Conservation (phyloP, 2,797 vertebrate species). For the Astyanax mexicanus region DNA sequence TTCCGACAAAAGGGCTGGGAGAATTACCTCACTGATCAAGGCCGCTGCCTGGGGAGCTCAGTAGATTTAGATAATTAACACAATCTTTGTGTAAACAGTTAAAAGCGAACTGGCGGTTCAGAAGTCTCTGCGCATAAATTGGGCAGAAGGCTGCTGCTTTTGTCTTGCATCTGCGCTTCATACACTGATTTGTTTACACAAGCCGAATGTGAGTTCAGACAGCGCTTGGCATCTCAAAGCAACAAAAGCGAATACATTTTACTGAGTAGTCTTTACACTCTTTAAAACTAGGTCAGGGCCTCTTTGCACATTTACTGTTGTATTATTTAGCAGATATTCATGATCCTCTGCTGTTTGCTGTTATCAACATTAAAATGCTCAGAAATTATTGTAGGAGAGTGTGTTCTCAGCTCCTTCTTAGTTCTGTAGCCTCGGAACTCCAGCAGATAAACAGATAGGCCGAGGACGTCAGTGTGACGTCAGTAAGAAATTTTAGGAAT, state of each 20-base stretch:
- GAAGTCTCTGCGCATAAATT: slow-evolving; percentile 27
- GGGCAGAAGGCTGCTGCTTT: not conserved
- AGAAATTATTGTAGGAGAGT: not conserved
- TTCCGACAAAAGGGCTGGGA: slow-evolving; percentile 65
- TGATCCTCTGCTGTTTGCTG: not conserved
- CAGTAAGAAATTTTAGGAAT: no score
- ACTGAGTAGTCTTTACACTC: slow-evolving; percentile 18
- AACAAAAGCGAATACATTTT: not conserved
- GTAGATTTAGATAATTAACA: slow-evolving; percentile 58
- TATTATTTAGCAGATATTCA: slow-evolving; percentile 23
- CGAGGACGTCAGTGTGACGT: no score
- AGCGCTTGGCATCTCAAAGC: slow-evolving; percentile 10
- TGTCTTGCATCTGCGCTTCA: not conserved
- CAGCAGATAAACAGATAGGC: no score
- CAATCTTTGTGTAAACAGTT: slow-evolving; percentile 48
- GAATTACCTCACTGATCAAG: slow-evolving; percentile 55
- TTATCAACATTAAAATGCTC: not conserved
- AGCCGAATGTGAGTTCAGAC: not conserved
- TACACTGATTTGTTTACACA: slow-evolving; percentile 30
- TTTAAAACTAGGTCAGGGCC: slow-evolving; percentile 11
- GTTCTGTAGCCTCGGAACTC: not conserved
- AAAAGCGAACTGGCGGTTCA: slow-evolving; percentile 21
- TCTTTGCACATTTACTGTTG: slow-evolving; percentile 8
- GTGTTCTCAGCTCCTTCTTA: not conserved
- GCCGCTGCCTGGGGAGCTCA: slow-evolving; percentile 53